Percentiles rank a stretch among this genome's conserved stretches.
Evolutionary conservation across 1,140 invertebrate genomes (phyloP).

Genomic region (Heliconius hewitsoni): DNA sequence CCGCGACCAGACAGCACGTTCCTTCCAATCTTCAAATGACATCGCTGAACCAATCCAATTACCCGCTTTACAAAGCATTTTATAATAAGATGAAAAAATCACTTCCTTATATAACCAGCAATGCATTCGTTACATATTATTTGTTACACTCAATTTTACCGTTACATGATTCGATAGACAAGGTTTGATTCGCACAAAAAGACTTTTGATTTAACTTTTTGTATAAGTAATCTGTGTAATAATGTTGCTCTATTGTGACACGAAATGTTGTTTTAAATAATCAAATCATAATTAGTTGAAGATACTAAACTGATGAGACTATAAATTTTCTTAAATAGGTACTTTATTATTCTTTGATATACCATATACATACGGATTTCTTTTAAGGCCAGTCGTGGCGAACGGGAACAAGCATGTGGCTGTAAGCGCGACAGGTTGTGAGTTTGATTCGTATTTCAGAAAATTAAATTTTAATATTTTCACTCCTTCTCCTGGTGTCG

Average conservation of each 20-base stretch:
- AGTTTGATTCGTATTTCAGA: too few species aligned
- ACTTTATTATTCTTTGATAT: not conserved
- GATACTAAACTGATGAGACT: not conserved
- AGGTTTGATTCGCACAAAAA: conserved; percentile 21
- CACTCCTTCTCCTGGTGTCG: too few species aligned
- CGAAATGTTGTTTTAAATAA: conserved; percentile 2
- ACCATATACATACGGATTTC: too few species aligned
- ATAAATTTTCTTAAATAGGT: not conserved
- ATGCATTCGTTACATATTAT: conserved; percentile 1
- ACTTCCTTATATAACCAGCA: not conserved
- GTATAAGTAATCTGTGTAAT: not conserved
- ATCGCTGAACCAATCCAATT: not conserved
- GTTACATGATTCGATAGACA: conserved; percentile 17
- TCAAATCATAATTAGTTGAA: not conserved
- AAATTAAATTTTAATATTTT: too few species aligned
- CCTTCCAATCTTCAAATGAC: not conserved
- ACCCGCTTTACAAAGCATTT: not conserved
- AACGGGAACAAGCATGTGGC: too few species aligned
- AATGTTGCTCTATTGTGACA: conserved; percentile 14
- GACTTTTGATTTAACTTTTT: conserved; percentile 10
- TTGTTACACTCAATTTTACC: not conserved
- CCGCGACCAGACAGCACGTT: conserved; percentile 58
- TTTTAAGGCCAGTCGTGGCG: too few species aligned
- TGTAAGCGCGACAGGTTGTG: too few species aligned
- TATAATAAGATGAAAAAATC: not conserved